These are phyloP conservation scores for Ancistrus triradiatus DNA, from an alignment of 2,113 vertebrate genomes.

Conservation along the genomic window DNA sequence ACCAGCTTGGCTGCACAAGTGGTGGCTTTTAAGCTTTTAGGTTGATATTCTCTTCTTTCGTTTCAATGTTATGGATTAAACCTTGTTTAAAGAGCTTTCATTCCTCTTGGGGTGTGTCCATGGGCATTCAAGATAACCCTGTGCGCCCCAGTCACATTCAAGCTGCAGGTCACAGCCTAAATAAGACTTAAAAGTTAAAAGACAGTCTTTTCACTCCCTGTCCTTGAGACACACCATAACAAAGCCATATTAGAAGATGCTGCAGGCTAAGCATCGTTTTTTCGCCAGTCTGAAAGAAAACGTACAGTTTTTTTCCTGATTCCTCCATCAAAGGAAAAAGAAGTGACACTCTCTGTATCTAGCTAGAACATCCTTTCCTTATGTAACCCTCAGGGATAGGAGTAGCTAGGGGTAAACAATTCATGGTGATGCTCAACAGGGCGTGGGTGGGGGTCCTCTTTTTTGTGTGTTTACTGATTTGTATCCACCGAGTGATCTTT, in stretches of 20 bases:
- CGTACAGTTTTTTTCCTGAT: background rate
- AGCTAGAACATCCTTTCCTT: background rate
- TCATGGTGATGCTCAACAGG: slow-evolving; percentile 1
- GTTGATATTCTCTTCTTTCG: no score
- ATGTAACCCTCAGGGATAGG: background rate
- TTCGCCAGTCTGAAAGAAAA: slow-evolving; percentile 23
- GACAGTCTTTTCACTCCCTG: slow-evolving; percentile 33
- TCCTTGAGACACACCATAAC: slow-evolving; percentile 26
- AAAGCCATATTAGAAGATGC: slow-evolving; percentile 37
- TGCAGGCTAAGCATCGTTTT: slow-evolving; percentile 34
- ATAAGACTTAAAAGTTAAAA: slow-evolving; percentile 38
- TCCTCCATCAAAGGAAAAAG: background rate
- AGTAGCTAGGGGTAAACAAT: background rate
- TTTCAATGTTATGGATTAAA: no score
- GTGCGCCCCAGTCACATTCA: slow-evolving; percentile 39
- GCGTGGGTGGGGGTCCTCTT: slow-evolving; percentile 8
- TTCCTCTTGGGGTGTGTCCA: no score
- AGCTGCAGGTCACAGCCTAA: slow-evolving; percentile 34
- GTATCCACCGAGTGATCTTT: background rate
- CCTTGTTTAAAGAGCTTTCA: no score
- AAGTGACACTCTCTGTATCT: slow-evolving; percentile 26
- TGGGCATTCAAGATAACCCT: no score
- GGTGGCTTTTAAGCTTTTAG: no score
- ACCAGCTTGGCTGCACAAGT: no score
- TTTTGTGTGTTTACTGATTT: background rate